Percentiles rank a stretch among this genome's conserved stretches.
phyloP scores from a whole-genome alignment of 2,797 vertebrate genomes.

The Coracias cyanogaster region DNA sequence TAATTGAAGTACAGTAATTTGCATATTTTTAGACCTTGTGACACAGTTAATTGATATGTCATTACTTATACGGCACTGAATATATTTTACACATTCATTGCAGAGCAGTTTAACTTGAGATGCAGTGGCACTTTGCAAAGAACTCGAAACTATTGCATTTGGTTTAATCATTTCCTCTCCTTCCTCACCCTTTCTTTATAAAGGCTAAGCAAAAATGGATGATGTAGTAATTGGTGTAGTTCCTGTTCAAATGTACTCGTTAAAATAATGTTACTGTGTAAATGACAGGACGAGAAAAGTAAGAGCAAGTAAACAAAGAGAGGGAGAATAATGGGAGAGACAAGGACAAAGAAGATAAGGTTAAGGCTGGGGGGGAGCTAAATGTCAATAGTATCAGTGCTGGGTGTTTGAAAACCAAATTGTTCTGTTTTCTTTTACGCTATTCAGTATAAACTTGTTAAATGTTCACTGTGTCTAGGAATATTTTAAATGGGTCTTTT shows the following conservation, averaged over 20 bases:
- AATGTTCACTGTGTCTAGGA: conserved; percentile 50
- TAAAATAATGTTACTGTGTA: conserved; percentile 75
- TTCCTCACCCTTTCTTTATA: conserved; percentile 54
- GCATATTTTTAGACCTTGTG: conserved; percentile 87
- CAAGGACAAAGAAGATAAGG: conserved; percentile 57
- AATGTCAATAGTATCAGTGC: conserved; percentile 58
- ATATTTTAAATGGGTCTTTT: conserved; percentile 56
- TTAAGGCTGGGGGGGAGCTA: conserved; percentile 45
- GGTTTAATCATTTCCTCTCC: conserved; percentile 52
- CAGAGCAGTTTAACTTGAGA: conserved; percentile 66
- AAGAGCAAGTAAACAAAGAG: conserved; percentile 64
- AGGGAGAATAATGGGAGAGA: conserved; percentile 50
- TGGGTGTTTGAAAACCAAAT: conserved; percentile 45
- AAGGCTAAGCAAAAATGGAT: conserved; percentile 69
- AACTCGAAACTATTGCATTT: conserved; percentile 35
- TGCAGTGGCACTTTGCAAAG: conserved; percentile 70
- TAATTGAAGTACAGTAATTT: conserved; percentile 88
- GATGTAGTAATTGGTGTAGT: conserved; percentile 64
- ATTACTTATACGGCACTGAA: conserved; percentile 82
- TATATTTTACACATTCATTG: conserved; percentile 79
- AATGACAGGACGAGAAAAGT: conserved; percentile 66
- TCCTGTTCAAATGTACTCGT: conserved; percentile 74
- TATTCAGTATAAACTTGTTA: conserved; percentile 68
- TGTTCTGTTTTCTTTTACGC: conserved; percentile 28
- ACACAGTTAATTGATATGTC: conserved; percentile 87